These are phyloP conservation scores for Anthopleura xanthogrammica DNA, from an alignment of 92 coral and sea anemone species.

Conservation along the genomic window DNA sequence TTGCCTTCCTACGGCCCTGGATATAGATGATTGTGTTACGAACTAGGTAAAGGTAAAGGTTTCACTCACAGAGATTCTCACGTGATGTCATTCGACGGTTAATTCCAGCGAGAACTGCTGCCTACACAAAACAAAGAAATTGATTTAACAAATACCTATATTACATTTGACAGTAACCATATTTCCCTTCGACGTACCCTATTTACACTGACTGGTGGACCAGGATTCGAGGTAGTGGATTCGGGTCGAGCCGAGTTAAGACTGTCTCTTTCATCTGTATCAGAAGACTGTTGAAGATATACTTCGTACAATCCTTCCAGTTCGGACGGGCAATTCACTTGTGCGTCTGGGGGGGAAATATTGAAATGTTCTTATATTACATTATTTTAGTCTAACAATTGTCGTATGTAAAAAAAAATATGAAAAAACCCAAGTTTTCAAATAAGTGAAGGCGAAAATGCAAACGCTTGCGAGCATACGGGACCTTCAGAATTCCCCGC, in stretches of 20 bases:
- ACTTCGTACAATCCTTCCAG: conserved; percentile 79
- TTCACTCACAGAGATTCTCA: conserved; percentile 61
- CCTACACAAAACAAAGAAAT: conserved; percentile 24
- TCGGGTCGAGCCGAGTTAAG: conserved; percentile 31
- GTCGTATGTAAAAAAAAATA: too few relatives aligned
- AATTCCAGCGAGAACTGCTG: conserved; percentile 65
- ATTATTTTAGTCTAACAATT: too few relatives aligned
- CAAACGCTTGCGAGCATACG: too few relatives aligned
- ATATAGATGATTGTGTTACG: neutral
- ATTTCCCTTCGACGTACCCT: conserved; percentile 11
- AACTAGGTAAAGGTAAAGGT: neutral
- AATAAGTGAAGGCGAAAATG: too few relatives aligned
- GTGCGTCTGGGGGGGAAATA: conserved; percentile 29
- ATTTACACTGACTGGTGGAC: conserved; percentile 24
- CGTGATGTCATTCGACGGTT: conserved; percentile 70
- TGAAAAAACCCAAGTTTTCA: too few relatives aligned
- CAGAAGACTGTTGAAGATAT: conserved; percentile 65
- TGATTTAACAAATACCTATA: neutral
- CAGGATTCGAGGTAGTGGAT: conserved; percentile 33
- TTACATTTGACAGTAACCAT: too few relatives aligned
- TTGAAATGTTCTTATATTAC: neutral
- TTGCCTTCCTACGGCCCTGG: too few relatives aligned
- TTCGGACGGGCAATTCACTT: conserved; percentile 61
- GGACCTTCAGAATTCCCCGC: neutral
- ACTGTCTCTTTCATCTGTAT: conserved; percentile 57